Evolutionary conservation across 2,113 vertebrate genomes (phyloP), one percentile per base, ranked within the genome.

Genomic region (Stigmatopora nigra): DNA sequence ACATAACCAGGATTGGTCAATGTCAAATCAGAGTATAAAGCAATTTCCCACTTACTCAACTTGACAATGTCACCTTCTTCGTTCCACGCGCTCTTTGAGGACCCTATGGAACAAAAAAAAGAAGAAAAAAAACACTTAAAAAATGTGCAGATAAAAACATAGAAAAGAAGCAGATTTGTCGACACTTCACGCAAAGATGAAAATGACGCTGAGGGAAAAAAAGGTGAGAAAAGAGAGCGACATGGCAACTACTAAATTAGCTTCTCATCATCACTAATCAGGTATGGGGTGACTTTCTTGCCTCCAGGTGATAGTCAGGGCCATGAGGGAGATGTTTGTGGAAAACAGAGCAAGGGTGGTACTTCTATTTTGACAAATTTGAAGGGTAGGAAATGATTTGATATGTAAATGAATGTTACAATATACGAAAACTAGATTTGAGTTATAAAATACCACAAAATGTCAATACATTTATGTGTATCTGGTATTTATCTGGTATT

Each of bases 201-300:
- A 84, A 85, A 85, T 84, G 70, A 78, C 52, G 74, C 53, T 70
- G 63, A 16, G 63, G 57, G 48, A 58, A 60, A 58, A 60, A 19
- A 2, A 35, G 77, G 81, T 64, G 79, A 77, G 72, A 76, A 56
- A 66, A 46, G 9, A 46, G 9, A 68, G 36, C 51, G 31, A 81
- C 73, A 72, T 41, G 65, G 63, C 71, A 68, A 68, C 64, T 76
- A 85, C 86, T 88, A 87, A 86, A 87, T 86, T 85, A 89, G 81
- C 82, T 87, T 89, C 82, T 88, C 82, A 82, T 87, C 81, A 85
- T 87, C 82, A 81, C 81, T 88, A 90, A 88, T 89, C 88, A 90
- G 74, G 82, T 83, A 73, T 80, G 80, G 82, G 84, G 84, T 86
- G 25, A 82, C 82, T 76, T 77, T 75, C 61, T 64, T 78, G 68